Base-by-base conservation (phyloP, 2,888 invertebrate species). In the Pyrocoelia pectoralis region DNA sequence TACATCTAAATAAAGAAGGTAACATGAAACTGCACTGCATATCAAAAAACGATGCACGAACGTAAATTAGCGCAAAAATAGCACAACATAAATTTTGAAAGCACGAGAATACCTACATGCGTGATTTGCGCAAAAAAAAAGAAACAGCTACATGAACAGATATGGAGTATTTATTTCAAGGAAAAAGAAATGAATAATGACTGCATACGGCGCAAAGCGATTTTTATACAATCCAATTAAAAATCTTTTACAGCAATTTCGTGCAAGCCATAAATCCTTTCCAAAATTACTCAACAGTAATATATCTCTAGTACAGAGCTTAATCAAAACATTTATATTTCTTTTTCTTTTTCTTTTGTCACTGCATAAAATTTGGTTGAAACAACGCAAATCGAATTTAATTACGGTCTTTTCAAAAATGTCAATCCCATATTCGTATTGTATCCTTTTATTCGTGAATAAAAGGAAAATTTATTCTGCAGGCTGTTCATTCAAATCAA, bases 151-250 rank as follows among this genome's bases (percentile, higher is more conserved):
- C 33, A n/a, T n/a, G 33, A 15, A 46, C n/a, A 9, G 17, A 46
- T 46, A 17, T 17, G 15, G 8, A 43, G 43, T 43, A 17, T 46
- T 46, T 18, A 9, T 17, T n/a, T 17, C 4, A 9, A 2, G 17
- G 10, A n/a, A 18, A 46, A 8, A 28, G 24, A 14, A 50, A 49
- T 50, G 50, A 50, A 50, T 13, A 29, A 28, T 50, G 13, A 18
- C 18, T 29, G 2, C 29, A 28, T 50, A n/a, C 18, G 13, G 13
- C 13, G 13, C 8, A 50, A 50, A 50, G 14, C 24, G 18, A 14
- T 50, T 50, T 24, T n/a, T 50, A n/a, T 50, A 50, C 14, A 50
- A 50, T 13, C 50, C 18, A 50, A 50, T 50, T 52, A 52, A 52
- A 52, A 52, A 28, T 15, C 49, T 46, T 17, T 10, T 46, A 46